A percentile compares a stretch with the other conserved stretches of the same genome.
These are phyloP conservation scores for Seira ritae DNA, from an alignment of 2,888 invertebrate genomes.

Conservation along the genomic window DNA sequence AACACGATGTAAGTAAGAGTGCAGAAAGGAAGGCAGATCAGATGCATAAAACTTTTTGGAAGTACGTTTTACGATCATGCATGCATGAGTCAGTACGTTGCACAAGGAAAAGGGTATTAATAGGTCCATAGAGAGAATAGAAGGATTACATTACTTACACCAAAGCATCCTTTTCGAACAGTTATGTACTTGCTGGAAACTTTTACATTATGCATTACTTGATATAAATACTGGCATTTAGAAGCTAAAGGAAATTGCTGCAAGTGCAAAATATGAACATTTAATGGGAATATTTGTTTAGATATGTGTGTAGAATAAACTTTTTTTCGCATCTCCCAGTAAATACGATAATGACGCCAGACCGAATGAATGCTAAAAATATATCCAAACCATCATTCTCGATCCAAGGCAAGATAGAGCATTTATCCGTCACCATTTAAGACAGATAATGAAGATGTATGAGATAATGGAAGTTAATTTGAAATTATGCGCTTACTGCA, in stretches of 20 bases:
- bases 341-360: background rate
- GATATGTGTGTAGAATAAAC: background rate
- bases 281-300: too few relatives aligned
- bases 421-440: background rate
- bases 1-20: background rate
- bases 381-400: background rate
- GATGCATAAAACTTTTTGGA: background rate
- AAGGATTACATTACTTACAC: conserved; percentile 34
- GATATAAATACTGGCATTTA: too few relatives aligned
- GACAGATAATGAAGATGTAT: background rate
- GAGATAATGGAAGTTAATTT: background rate
- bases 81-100: background rate
- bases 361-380: background rate
- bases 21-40: too few relatives aligned
- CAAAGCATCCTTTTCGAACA: background rate
- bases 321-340: background rate
- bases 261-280: background rate
- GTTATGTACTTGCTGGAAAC: background rate
- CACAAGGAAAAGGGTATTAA: conserved; percentile 50
- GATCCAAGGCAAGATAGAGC: background rate
- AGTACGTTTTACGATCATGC: too few relatives aligned
- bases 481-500: background rate
- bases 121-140: conserved; percentile 65
- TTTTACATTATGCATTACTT: background rate
- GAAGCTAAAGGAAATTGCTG: too few relatives aligned